phyloP scores from a whole-genome alignment of 2,113 vertebrate genomes.

The Malurus elegans region DNA sequence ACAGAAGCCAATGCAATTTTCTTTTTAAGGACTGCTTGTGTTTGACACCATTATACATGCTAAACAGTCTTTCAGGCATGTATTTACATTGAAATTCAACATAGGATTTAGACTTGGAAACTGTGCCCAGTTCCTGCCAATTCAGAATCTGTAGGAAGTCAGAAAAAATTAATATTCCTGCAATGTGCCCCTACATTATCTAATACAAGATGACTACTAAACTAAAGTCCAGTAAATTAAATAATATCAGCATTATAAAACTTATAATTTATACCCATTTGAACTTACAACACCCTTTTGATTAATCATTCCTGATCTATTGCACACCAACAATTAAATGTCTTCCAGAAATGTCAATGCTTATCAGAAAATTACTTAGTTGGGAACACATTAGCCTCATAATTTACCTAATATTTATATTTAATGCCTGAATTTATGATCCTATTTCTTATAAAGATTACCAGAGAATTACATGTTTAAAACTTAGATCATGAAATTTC shows the following conservation, averaged over 20 bases:
- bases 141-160: background rate
- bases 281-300: constrained; percentile 42
- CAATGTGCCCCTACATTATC: background rate
- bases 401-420: constrained; percentile 59
- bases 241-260: constrained; percentile 55
- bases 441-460: constrained; percentile 27
- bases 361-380: constrained; percentile 60
- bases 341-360: constrained; percentile 56
- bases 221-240: constrained; percentile 36
- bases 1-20: background rate
- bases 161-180: constrained; percentile 40
- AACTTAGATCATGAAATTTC: background rate
- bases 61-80: background rate
- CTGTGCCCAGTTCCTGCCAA: background rate
- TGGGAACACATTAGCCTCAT: constrained; percentile 42
- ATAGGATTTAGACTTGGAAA: background rate
- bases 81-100: background rate
- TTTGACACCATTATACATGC: background rate
- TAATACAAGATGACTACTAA: constrained; percentile 27
- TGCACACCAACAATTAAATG: constrained; percentile 57
- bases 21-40: background rate
- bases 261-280: constrained; percentile 50
- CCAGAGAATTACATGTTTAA: constrained; percentile 20
- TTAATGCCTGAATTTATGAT: constrained; percentile 42
- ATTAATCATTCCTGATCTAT: constrained; percentile 51